phyloP scores from a whole-genome alignment of 53 echinoderm and acorn worm species.

The Patiria pectinifera region DNA sequence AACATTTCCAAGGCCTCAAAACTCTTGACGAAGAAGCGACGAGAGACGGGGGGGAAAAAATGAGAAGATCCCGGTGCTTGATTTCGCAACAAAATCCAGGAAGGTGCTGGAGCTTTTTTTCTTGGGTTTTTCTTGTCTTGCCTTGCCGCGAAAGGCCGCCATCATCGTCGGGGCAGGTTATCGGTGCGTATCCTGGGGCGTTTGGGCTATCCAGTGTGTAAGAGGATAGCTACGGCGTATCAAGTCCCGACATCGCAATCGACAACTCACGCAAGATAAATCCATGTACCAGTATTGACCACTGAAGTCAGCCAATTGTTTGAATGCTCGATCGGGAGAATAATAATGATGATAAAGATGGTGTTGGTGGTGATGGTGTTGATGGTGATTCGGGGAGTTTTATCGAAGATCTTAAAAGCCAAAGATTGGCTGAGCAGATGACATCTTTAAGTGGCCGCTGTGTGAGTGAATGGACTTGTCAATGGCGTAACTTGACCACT shows the following conservation, averaged over 20 bases:
- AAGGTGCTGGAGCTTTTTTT: background rate
- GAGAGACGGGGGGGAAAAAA: background rate
- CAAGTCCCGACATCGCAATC: conserved; percentile 57
- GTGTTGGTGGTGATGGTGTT: background rate
- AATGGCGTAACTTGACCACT: conserved; percentile 55
- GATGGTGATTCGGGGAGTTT: background rate
- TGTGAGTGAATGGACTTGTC: conserved; percentile 41
- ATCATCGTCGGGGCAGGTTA: conserved; percentile 22
- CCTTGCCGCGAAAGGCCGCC: background rate
- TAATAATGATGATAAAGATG: background rate
- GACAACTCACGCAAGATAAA: conserved; percentile 28
- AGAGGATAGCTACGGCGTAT: conserved; percentile 53
- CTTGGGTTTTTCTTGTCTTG: background rate
- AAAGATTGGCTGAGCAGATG: background rate
- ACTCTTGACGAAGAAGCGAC: background rate
- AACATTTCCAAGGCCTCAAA: conserved; percentile 16
- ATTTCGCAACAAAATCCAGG: conserved; percentile 61
- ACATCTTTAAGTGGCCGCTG: conserved; percentile 45
- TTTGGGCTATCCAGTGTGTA: conserved; percentile 50
- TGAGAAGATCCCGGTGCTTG: conserved; percentile 48
- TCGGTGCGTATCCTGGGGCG: conserved; percentile 33
- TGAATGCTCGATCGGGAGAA: background rate
- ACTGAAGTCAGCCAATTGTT: conserved; percentile 33
- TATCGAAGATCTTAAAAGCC: background rate
- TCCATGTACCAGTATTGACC: conserved; percentile 59